Evolutionary conservation across 1,140 invertebrate genomes (phyloP).

Genomic region (Pentalonia nigronervosa): DNA sequence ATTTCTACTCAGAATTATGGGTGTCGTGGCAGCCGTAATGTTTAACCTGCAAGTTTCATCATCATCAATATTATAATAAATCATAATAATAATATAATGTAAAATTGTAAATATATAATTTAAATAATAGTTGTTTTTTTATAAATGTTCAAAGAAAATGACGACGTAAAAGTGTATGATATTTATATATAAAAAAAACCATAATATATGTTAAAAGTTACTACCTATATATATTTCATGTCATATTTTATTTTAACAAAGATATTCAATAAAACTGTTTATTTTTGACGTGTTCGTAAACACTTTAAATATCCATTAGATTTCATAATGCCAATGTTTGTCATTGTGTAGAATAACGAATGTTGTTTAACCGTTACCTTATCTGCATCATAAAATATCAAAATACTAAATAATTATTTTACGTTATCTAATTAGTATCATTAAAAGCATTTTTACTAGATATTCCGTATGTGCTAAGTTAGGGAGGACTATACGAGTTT

Average conservation of each 20-base stretch:
- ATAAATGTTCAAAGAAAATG: background rate
- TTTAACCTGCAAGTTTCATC: background rate
- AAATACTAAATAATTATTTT: conserved; percentile 21
- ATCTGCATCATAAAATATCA: conserved; percentile 15
- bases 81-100: background rate
- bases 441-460: background rate
- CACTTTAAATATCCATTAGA: conserved; percentile 29
- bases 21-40: background rate
- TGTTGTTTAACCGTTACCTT: conserved; percentile 10
- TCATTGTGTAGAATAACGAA: background rate
- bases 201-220: background rate
- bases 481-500: background rate
- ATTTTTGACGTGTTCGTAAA: background rate
- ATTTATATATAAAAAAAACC: background rate
- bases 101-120: background rate
- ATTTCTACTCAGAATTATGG: background rate
- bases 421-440: background rate
- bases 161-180: background rate
- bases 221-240: background rate
- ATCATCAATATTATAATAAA: background rate
- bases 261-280: background rate
- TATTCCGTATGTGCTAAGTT: background rate
- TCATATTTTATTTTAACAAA: background rate
- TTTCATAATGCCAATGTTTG: background rate
- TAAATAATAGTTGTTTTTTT: background rate